Base-by-base conservation (phyloP, 2,797 vertebrate genomes). In the Gambelia wislizenii region DNA sequence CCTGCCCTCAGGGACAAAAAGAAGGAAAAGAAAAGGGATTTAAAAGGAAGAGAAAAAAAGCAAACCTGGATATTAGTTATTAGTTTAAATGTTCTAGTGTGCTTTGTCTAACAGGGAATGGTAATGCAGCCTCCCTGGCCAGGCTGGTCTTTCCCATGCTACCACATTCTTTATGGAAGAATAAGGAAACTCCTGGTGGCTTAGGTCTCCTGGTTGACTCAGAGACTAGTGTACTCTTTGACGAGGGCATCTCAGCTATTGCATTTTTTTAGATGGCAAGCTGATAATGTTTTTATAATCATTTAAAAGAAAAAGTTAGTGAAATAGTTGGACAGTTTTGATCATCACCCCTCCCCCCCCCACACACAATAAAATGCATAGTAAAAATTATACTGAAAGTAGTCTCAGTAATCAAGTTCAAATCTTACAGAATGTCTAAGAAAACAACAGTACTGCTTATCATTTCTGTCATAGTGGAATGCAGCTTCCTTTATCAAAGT, bases 261-360 rank as follows among this genome's bases (percentile, higher is more conserved):
- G n/a, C 18, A 86, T 33, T 92, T 42, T 75, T 42, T 27, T 13
- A 90, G 89, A 49, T 86, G 94, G 77, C 22, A 85, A 70, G 30
- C 36, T n/a, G 1, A 25, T 59, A 1, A 0, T 42, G 89, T 80
- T 85, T 42, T 18, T 64, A 8, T 36, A 54, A 39, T 36, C 1
- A 18, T 14, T 54, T 75, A 13, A 39, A 92, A 92, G 80, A 82
- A 81, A 86, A 90, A 89, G 87, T 84, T 64, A 88, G 0, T 89
- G 67, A 84, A 70, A 83, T 14, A 89, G 6, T 39, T 39, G 14
- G 86, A n/a, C 47, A 56, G 7, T 33, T 76, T 12, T 54, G 22
- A 22, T 75, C 42, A 39, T 39, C 10, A 2, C 2, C 36, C 18
- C 18, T 39, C 5, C 33, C 7, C 3, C 70, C 18, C 6, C 36